Evolutionary conservation across 2,113 vertebrate genomes (phyloP).

Genomic region (Chamaetylas fuelleborni): DNA sequence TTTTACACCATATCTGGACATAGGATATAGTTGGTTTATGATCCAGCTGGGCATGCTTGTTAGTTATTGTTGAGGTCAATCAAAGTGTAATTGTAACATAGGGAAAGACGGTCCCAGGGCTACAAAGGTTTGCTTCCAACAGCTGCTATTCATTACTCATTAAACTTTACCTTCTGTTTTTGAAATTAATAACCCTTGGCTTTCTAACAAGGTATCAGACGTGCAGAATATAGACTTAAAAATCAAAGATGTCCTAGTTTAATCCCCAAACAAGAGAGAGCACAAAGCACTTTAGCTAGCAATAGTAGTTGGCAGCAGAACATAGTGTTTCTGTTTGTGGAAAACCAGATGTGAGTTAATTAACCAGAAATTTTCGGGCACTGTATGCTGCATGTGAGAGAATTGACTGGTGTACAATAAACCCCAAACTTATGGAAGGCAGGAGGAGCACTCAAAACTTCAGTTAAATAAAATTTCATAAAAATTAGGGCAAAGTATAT

Average conservation of each 20-base stretch:
- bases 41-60: constrained; percentile 62
- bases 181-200: constrained; percentile 65
- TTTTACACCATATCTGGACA: constrained; percentile 62
- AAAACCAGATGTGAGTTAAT: constrained; percentile 51
- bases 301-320: not conserved
- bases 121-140: constrained; percentile 57
- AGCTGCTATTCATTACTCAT: constrained; percentile 70
- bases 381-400: not conserved
- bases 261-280: constrained; percentile 4
- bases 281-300: not conserved
- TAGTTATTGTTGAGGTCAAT: constrained; percentile 71
- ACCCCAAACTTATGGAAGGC: not conserved
- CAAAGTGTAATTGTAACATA: constrained; percentile 70
- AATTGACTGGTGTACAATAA: constrained; percentile 3
- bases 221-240: constrained; percentile 23
- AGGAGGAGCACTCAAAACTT: not conserved
- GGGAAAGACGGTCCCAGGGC: constrained; percentile 47
- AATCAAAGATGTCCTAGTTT: constrained; percentile 33
- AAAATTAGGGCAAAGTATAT: not conserved
- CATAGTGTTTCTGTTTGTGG: not conserved
- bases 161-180: constrained; percentile 63
- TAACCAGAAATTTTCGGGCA: not conserved
- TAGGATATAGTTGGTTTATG: constrained; percentile 50
- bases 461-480: not conserved
- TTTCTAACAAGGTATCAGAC: constrained; percentile 46